Percentiles rank a stretch among this genome's conserved stretches.
Evolutionary conservation across 2,888 invertebrate species (phyloP).

Genomic region (Epistrophe grossulariae): DNA sequence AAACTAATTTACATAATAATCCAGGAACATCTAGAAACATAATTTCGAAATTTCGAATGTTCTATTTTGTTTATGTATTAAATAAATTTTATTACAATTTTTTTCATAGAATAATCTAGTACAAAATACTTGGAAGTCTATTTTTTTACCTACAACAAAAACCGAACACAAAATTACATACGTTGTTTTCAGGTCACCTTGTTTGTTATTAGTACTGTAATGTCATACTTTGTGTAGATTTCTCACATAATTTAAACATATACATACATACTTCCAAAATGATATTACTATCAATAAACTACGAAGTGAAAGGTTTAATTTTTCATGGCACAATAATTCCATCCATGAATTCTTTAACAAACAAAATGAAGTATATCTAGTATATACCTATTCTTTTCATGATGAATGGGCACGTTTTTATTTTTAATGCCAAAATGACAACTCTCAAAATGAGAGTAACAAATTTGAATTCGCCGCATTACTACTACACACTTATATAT

Average conservation of each 20-base stretch:
- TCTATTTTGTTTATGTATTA: too few species aligned
- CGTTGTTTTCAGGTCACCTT: too few species aligned
- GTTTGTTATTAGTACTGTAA: too few species aligned
- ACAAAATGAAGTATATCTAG: background rate
- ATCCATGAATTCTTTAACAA: background rate
- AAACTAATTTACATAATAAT: too few species aligned
- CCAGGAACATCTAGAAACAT: too few species aligned
- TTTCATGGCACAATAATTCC: background rate
- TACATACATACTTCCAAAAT: background rate
- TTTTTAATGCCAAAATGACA: background rate
- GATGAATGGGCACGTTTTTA: constrained; percentile 16
- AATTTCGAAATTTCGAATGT: too few species aligned
- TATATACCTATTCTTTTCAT: background rate
- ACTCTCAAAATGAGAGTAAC: background rate
- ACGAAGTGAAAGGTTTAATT: background rate
- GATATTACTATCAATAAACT: background rate
- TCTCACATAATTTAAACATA: background rate
- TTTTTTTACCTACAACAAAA: background rate
- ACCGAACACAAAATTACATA: background rate
- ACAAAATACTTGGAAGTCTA: too few species aligned
- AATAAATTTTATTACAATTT: too few species aligned
- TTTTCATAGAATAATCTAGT: too few species aligned
- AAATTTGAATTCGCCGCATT: constrained; percentile 21
- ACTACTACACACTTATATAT: background rate
- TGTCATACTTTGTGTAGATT: background rate